Base-by-base conservation (phyloP, 1,140 invertebrate genomes). In the Heliconius hewitsoni region DNA sequence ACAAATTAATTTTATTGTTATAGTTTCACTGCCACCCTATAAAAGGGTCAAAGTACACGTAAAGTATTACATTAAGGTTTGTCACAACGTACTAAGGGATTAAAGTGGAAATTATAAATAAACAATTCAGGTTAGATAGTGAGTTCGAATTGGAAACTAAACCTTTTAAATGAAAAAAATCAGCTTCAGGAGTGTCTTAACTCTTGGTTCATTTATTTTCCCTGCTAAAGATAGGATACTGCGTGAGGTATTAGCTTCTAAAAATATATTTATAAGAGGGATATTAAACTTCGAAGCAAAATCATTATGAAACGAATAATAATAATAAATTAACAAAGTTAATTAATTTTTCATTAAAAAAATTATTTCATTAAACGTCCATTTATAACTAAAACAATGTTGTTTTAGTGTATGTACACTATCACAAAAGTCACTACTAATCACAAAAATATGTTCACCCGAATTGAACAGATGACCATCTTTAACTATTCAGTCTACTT, bases 11-110 rank as follows among this genome's bases (percentile, higher is more conserved):
- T 57, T 11, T 57, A 57, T 57, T 23, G 8, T 19, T 23, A 23
- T 57, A 57, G 55, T 23, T 57, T 9, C n/a, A 23, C n/a, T 57
- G 55, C 55, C 19, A 57, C 55, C 55, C 55, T 23, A 46, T 52
- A 9, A 57, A n/a, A 57, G n/a, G 55, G 55, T 57, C 50, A 57
- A 57, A n/a, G 55, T 57, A 57, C 55, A 57, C 55, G 55, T 57
- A 8, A 57, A 57, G 55, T 57, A 57, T 52, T 60, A 72, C 50
- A 71, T 30, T 18, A 50, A 60, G 72, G 52, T 55, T 55, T 80
- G 79, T 80, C 79, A 80, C 79, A 80, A 80, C 79, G 37, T 80
- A 80, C 79, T 55, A 73, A 46, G 60, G 78, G 78, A 74, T 79
- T 79, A 79, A 70, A 39, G 30, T 74, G 23, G 18, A 71, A 73